Evolutionary conservation across 1,140 invertebrate genomes (phyloP), one percentile per base, ranked within the genome.

Genomic region (Drosophila hydei): DNA sequence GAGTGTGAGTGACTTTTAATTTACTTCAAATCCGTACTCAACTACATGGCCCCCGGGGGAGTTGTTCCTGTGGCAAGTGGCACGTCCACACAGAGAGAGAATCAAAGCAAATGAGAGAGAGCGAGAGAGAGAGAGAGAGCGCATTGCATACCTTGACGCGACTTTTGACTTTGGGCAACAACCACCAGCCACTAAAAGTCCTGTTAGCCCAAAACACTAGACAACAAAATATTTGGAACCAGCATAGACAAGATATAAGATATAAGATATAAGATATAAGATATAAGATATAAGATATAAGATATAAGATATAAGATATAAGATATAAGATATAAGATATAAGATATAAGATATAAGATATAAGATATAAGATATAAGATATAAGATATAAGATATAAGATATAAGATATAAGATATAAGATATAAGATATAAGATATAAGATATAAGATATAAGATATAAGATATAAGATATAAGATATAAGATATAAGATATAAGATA

Each of bases 1-100:
- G 47, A 72, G 84, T 84, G 80, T 87, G 89, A 79, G 85, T 84
- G 89, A 89, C 79, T 91, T 91, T 89, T 91, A 91, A 91, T 91
- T 91, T 91, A 91, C 89, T 91, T 80, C 81, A 88, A 88, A 89
- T 84, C 89, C 81, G 84, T 81, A 69, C 83, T 88, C 83, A 78
- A 87, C 83, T 88, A 83, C 83, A 87, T 87, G 83, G 80, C 83
- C 70, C 83, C 71, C 70, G 64, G 50, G 81, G 81, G 74, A 85
- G 80, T 85, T 79, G 73, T 84, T 67, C 33, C 54, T 65, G 71
- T 59, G 71, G 71, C 71, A 73, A 73, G 71, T 69, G 69, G 61
- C 60, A 62, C 59, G 58, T 47, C 38, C 62, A 47, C 62, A 56
- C 23, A 54, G 16, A 43, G 19, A 51, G 47, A 51, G 18, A 36